Base-by-base conservation (phyloP, 2,113 vertebrate genomes). In the Cavia aperea region DNA sequence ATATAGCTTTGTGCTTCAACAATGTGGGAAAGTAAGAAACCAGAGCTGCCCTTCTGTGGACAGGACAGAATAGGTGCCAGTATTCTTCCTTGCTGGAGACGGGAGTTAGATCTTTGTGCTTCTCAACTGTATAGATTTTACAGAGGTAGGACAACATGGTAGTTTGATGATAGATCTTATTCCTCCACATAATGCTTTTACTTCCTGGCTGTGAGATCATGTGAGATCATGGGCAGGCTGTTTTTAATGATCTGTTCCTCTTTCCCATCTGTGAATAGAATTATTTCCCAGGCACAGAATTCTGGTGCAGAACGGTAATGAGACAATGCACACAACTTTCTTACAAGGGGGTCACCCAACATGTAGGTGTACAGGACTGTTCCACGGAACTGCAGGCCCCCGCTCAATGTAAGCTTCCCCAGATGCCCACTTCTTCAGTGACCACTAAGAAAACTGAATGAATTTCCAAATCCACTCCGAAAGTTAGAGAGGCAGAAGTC, bases 211-310 rank as follows among this genome's bases (percentile, higher is more conserved):
- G 0, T 51, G 29, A 58, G 16, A 65, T 13, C 2, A 51, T 24
- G 0, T 51, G 29, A 58, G 16, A 65, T 13, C 2, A 51, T 33
- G 13, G 0, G 26, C 5, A 13, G 18, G 31, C 56, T 63, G 24
- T 39, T 78, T 78, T 7, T 49, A 29, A 81, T 70, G 36, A 31
- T 72, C 24, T 51, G 43, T 73, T 26, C 43, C 88, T 54, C 63
- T 24, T 13, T 86, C 79, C 78, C 9, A 78, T 72, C 51, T 70
- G 7, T 70, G 26, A 1, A 29, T 51, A 63, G 72, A 86, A 60
- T 91, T 36, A 56, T 49, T 93, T 26, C 2, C 1, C 62, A 63
- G 43, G 23, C 31, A n/a, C 51, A 43, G 13, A 93, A 87, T 58
- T 73, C 15, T 66, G 24, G 29, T 81, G 23, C 62, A 21, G 5